Evolutionary conservation across 2,888 invertebrate genomes (phyloP).

Genomic region (Acrobasis repandana): DNA sequence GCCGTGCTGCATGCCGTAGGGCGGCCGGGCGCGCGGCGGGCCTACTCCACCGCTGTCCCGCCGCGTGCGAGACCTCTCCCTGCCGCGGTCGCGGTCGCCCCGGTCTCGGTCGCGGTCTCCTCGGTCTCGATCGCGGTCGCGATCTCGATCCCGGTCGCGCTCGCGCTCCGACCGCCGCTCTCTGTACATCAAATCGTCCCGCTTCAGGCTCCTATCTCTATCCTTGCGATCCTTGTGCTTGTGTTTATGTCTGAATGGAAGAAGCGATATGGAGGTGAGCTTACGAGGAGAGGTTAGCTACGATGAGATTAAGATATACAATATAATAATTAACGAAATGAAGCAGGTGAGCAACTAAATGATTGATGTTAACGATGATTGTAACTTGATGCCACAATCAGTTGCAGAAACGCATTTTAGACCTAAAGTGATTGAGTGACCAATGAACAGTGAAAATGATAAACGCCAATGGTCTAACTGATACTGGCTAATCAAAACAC

Average conservation of each 20-base stretch:
- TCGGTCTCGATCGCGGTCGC: constrained; percentile 83
- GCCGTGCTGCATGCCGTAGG: constrained; percentile 51
- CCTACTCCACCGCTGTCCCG: constrained; percentile 30
- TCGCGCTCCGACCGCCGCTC: constrained; percentile 75
- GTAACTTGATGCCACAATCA: too few species aligned
- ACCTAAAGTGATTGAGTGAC: too few species aligned
- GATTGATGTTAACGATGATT: constrained; percentile 32
- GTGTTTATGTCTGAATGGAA: constrained; percentile 79
- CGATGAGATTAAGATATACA: constrained; percentile 33
- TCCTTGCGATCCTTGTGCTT: constrained; percentile 77
- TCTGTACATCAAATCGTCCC: constrained; percentile 80
- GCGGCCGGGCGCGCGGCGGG: constrained; percentile 51
- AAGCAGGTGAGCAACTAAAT: constrained; percentile 38
- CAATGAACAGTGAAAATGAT: too few species aligned
- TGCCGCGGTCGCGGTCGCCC: constrained; percentile 79
- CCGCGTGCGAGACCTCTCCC: constrained; percentile 56
- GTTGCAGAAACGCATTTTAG: not conserved
- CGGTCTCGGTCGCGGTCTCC: constrained; percentile 81
- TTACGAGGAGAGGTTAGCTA: constrained; percentile 48
- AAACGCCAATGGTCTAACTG: too few species aligned
- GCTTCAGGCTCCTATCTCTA: constrained; percentile 75
- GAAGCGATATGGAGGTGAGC: constrained; percentile 74
- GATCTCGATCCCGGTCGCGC: constrained; percentile 84
- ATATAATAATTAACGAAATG: constrained; percentile 29
- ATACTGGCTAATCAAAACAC: too few species aligned